Evolutionary conservation across 2,797 vertebrate genomes (phyloP).

Genomic region (Rhodeus uyekii): DNA sequence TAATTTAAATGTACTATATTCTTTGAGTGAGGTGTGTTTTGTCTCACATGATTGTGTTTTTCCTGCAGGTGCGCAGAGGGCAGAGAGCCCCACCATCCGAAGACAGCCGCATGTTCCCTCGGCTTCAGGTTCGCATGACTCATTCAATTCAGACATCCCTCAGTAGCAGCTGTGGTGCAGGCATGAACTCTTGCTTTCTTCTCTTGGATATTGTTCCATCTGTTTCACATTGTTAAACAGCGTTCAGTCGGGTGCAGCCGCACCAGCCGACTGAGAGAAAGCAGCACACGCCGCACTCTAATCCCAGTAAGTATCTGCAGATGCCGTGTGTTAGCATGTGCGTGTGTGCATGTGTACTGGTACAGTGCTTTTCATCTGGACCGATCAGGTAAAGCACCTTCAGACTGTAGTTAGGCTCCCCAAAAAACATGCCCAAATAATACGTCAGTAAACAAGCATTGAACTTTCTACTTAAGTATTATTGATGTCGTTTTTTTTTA

Average conservation of each 20-base stretch:
- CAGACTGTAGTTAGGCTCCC: too few species aligned
- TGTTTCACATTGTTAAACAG: slow-evolving; percentile 66
- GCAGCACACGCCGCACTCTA: slow-evolving; percentile 69
- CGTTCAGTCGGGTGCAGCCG: slow-evolving; percentile 77
- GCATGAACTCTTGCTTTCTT: slow-evolving; percentile 56
- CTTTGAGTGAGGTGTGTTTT: background rate
- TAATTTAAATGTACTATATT: background rate
- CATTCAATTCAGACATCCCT: background rate
- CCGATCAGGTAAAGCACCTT: background rate
- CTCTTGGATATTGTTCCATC: slow-evolving; percentile 15
- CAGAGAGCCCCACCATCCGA: slow-evolving; percentile 69
- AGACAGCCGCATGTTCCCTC: slow-evolving; percentile 70
- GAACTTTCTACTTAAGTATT: too few species aligned
- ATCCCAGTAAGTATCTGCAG: slow-evolving; percentile 77
- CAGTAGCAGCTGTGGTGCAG: slow-evolving; percentile 63
- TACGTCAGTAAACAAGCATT: too few species aligned
- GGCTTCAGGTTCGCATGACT: slow-evolving; percentile 74
- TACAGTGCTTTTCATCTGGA: background rate
- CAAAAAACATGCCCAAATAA: too few species aligned
- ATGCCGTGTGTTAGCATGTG: background rate
- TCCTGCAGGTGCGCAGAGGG: slow-evolving; percentile 72
- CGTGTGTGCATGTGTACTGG: background rate
- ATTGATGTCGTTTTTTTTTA: too few species aligned
- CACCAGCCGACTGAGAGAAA: slow-evolving; percentile 71
- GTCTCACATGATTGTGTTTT: slow-evolving; percentile 25